Percentiles rank a stretch among this genome's conserved stretches.
phyloP scores from a whole-genome alignment of 2,113 vertebrate genomes.

The Setophaga coronata region DNA sequence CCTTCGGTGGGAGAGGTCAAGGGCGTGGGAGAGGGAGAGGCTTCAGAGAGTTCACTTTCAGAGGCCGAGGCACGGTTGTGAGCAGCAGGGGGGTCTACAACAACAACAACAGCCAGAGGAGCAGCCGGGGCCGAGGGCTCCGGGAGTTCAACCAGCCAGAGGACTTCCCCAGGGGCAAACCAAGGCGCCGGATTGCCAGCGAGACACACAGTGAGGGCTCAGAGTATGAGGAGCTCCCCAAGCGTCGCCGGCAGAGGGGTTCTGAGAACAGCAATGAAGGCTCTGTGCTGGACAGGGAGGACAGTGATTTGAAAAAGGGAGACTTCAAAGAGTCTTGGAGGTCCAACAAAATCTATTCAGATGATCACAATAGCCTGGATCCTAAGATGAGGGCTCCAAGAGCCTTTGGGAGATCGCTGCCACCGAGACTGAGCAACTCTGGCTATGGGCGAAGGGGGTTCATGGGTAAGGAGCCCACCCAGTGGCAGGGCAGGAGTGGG shows the following conservation, averaged over 20 bases:
- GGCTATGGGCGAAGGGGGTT: slow-evolving; percentile 83
- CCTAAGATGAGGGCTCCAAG: slow-evolving; percentile 75
- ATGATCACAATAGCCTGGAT: slow-evolving; percentile 81
- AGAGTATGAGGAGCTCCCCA: slow-evolving; percentile 94
- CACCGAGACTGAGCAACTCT: slow-evolving; percentile 87
- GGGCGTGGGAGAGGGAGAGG: slow-evolving; percentile 85
- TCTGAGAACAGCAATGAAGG: slow-evolving; percentile 80
- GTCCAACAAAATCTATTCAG: slow-evolving; percentile 87
- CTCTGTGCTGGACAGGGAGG: slow-evolving; percentile 66
- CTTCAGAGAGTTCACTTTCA: slow-evolving; percentile 89
- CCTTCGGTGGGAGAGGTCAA: slow-evolving; percentile 87
- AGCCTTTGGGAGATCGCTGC: slow-evolving; percentile 86
- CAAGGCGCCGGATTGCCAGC: slow-evolving; percentile 88
- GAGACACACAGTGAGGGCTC: slow-evolving; percentile 96
- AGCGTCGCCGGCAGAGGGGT: slow-evolving; percentile 88
- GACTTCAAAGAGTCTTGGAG: slow-evolving; percentile 90
- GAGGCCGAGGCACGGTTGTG: slow-evolving; percentile 75
- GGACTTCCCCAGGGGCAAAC: slow-evolving; percentile 86
- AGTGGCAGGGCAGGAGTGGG: slow-evolving; percentile 84
- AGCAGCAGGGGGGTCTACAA: slow-evolving; percentile 59
- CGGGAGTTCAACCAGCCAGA: slow-evolving; percentile 84
- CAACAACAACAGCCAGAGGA: slow-evolving; percentile 75
- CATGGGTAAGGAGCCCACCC: slow-evolving; percentile 79
- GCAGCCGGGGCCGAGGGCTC: slow-evolving; percentile 78
- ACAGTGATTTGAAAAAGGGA: slow-evolving; percentile 78